Evolutionary conservation across 2,113 vertebrate genomes (phyloP), one percentile per base, ranked within the genome.

Genomic region (Xyliphius kryptos): DNA sequence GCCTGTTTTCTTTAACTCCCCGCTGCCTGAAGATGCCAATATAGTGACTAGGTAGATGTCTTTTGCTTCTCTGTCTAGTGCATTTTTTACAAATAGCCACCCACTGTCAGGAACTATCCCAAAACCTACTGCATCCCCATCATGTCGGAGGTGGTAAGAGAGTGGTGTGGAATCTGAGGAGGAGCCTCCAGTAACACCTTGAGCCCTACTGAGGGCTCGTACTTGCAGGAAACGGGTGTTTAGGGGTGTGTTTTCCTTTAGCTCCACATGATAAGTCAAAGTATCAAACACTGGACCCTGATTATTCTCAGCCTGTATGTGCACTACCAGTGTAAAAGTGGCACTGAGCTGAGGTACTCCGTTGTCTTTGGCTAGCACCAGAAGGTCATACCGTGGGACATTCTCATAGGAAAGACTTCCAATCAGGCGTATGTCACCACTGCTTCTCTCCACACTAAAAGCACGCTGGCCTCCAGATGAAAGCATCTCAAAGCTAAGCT

Each of bases 191-290:
- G 80, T 83, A 55, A 77, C 80, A 15, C 77, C 75, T 5, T 75
- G 66, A 1, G 92, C 91, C 1, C 76, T 87, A 4, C 89, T 90
- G 59, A 92, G 84, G 0, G 96, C 96, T 32, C 93, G 88, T 13
- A 99, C 91, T 73, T 97, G 94, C 3, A 98, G 85, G 80, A 99
- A 90, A 15, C 85, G 91, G 0, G 90, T 94, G 77, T 88, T 88
- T 36, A 92, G 83, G 0, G 86, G 79, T 0, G 88, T 85, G 2
- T 92, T 90, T 37, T 92, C 94, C 43, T 87, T 82, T n/a, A 99
- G 83, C 74, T 97, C 96, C 65, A 98, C 91, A 0, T 91, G 89
- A 70, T 99, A 99, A 1, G 81, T 92, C 63, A 90, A 79, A 0
- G 91, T 96, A 77, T 96, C 90, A 15, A 98, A 99, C 56, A 88